Evolutionary conservation across 2,797 vertebrate species (phyloP).

Genomic region (Masticophis lateralis): DNA sequence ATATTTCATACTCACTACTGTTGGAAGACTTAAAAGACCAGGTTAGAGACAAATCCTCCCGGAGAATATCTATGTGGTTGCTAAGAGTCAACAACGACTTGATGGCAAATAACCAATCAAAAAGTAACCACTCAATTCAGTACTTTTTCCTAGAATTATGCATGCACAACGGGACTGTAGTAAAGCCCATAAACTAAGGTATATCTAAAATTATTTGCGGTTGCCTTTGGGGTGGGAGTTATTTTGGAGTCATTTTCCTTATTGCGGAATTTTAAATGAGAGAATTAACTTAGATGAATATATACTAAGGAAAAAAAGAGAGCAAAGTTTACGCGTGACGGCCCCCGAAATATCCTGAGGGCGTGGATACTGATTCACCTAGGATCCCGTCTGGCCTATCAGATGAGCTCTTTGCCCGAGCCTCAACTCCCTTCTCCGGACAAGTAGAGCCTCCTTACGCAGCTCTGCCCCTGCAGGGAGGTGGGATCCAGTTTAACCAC

Average conservation of each 20-base stretch:
- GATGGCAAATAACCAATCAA: neutral
- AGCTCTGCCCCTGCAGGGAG: neutral
- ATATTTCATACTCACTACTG: neutral
- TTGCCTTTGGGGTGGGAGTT: neutral
- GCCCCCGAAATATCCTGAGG: neutral
- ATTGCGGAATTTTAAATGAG: neutral
- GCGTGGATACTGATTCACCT: neutral
- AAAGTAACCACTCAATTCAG: neutral
- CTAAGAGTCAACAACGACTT: neutral
- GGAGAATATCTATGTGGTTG: neutral
- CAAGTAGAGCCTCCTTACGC: neutral
- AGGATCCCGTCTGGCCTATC: neutral
- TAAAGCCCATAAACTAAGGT: neutral
- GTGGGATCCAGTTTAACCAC: neutral
- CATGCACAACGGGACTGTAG: neutral
- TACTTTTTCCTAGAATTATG: neutral
- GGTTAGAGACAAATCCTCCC: neutral
- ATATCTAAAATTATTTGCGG: neutral
- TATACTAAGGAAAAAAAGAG: neutral
- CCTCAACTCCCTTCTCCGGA: neutral
- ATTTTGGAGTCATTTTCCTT: neutral
- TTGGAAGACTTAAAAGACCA: neutral
- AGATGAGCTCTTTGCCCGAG: neutral
- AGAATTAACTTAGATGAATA: neutral
- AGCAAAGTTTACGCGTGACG: neutral